Evolutionary conservation across 1,140 invertebrate species (phyloP).

Genomic region (Rhynchophorus ferrugineus): DNA sequence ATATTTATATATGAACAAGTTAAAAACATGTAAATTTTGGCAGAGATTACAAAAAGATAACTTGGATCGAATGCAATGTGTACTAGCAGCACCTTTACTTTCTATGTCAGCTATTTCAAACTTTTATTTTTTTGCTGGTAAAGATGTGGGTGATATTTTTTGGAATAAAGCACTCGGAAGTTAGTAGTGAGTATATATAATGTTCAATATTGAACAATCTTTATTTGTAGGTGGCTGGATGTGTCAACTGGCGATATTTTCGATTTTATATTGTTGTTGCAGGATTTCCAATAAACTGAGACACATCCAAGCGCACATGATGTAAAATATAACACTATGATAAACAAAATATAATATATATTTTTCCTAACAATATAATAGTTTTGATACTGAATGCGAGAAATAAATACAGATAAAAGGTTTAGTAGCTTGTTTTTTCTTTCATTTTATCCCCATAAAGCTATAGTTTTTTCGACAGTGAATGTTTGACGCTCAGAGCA

Average conservation of each 20-base stretch:
- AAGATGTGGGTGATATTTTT: conserved; percentile 60
- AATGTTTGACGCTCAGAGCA: conserved; percentile 20
- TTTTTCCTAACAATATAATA: conserved; percentile 6
- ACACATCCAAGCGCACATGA: conserved; percentile 8
- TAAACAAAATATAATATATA: conserved; percentile 1
- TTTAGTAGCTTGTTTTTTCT: no score
- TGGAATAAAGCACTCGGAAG: conserved; percentile 40
- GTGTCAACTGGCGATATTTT: conserved; percentile 21
- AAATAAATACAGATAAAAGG: not conserved
- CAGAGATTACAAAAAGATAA: no score
- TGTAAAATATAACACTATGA: conserved; percentile 9
- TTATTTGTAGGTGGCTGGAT: not conserved
- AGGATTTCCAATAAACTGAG: conserved; percentile 31
- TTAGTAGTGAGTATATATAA: no score
- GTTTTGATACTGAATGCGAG: not conserved
- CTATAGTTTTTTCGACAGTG: conserved; percentile 19
- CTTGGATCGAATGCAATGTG: conserved; percentile 57
- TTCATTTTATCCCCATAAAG: no score
- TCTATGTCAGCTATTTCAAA: conserved; percentile 73
- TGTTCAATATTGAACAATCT: not conserved
- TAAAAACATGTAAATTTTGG: no score
- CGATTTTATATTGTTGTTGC: conserved; percentile 32
- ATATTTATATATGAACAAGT: no score
- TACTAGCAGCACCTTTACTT: conserved; percentile 62
- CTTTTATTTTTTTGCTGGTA: conserved; percentile 77